phyloP scores from a whole-genome alignment of 2,888 invertebrate genomes.

The Drosophila antonietae region DNA sequence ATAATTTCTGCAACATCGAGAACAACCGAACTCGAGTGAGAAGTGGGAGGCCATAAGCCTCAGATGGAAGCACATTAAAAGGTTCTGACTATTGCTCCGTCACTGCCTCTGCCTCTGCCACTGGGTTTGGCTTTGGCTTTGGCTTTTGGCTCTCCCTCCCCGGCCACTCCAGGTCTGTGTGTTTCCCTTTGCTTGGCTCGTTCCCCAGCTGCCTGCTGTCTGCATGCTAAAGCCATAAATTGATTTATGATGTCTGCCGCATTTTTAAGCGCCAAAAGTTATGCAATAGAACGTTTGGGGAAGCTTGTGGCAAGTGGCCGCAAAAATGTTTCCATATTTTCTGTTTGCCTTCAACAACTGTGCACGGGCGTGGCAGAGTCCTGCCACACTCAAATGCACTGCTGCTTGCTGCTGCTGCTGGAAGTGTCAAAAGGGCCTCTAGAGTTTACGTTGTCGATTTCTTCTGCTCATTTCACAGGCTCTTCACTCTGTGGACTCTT shows the following conservation, averaged over 20 bases:
- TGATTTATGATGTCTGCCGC: conserved; percentile 74
- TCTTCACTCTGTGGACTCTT: not conserved
- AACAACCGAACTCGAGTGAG: conserved; percentile 40
- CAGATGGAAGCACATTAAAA: conserved; percentile 4
- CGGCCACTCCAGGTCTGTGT: not conserved
- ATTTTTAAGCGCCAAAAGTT: conserved; percentile 68
- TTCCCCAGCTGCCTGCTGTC: conserved; percentile 38
- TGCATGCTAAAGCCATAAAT: conserved; percentile 57
- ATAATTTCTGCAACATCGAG: conserved; percentile 13
- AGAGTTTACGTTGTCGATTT: conserved; percentile 25
- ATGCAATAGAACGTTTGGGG: conserved; percentile 61
- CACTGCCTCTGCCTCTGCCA: not conserved
- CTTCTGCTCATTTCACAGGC: conserved; percentile 4
- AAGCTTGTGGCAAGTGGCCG: conserved; percentile 40
- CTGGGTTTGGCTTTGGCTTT: too few species aligned
- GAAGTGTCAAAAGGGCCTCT: conserved; percentile 37
- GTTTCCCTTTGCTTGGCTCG: conserved; percentile 3
- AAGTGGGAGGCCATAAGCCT: conserved; percentile 17
- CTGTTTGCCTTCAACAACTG: conserved; percentile 14
- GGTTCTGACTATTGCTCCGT: not conserved
- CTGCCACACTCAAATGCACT: conserved; percentile 31
- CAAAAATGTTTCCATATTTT: conserved; percentile 45
- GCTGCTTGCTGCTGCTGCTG: conserved; percentile 6
- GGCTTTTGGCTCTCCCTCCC: not conserved
- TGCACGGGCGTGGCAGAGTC: conserved; percentile 21